Percentiles rank a stretch among this genome's conserved stretches.
phyloP scores from a whole-genome alignment of 2,113 vertebrate species.

The Sclerurus mexicanus region DNA sequence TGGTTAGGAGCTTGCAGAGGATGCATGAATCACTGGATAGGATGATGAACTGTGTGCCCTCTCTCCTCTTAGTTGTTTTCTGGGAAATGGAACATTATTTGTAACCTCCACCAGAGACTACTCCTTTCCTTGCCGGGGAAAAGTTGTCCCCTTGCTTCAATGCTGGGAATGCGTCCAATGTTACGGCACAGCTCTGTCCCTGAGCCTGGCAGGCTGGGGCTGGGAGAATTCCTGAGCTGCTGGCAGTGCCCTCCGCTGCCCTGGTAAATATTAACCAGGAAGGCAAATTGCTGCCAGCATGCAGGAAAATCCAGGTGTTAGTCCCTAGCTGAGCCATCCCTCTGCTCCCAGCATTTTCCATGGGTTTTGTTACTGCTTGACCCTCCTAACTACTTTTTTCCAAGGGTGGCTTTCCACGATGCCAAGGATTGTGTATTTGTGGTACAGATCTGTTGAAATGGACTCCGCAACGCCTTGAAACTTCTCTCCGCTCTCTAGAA shows the following conservation, averaged over 20 bases:
- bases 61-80: conserved; percentile 5
- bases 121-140: conserved; percentile 19
- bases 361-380: neutral
- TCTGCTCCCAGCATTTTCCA: neutral
- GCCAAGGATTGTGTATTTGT: neutral
- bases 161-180: neutral
- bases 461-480: neutral
- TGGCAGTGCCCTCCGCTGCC: neutral
- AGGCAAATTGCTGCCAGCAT: neutral
- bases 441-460: neutral
- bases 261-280: neutral
- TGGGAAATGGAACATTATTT: conserved; percentile 17
- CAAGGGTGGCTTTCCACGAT: neutral
- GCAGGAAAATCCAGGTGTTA: neutral
- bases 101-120: neutral
- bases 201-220: neutral
- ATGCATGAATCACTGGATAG: neutral
- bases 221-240: neutral
- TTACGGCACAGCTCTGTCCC: neutral
- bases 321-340: neutral
- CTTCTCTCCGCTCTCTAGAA: neutral
- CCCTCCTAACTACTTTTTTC: neutral
- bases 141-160: neutral
- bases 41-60: neutral
- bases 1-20: neutral